Percentiles rank a stretch among this genome's conserved stretches.
These are phyloP conservation scores for Paratilapia polleni DNA, from an alignment of 2,113 vertebrate genomes.

Conservation along the genomic window DNA sequence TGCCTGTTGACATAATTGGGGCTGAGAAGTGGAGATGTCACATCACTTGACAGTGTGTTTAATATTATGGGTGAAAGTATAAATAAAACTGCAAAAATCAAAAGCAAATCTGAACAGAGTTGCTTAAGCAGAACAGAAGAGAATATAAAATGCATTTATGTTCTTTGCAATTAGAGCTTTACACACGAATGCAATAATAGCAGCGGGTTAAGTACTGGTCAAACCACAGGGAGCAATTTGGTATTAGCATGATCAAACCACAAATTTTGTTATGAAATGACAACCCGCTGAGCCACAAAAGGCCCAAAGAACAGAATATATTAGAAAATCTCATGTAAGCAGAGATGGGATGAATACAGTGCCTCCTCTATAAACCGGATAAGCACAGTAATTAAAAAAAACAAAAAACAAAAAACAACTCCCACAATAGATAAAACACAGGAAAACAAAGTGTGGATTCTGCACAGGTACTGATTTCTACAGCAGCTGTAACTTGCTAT, in stretches of 20 bases:
- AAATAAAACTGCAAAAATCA: not conserved
- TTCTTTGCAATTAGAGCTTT: not conserved
- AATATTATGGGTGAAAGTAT: not conserved
- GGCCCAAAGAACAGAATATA: not conserved
- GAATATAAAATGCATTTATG: not conserved
- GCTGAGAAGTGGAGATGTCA: not conserved
- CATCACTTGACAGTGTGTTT: not conserved
- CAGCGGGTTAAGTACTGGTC: not conserved
- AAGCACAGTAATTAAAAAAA: not conserved
- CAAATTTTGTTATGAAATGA: not conserved
- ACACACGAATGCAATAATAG: not conserved
- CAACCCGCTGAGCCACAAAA: not conserved
- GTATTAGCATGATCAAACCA: not conserved
- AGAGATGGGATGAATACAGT: not conserved
- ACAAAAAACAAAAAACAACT: no score
- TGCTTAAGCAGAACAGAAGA: not conserved
- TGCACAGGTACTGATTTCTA: slow-evolving; percentile 4
- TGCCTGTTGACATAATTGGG: accelerated
- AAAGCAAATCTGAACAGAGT: not conserved
- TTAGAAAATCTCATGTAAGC: not conserved
- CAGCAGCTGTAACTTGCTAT: slow-evolving; percentile 6
- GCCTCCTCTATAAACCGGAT: not conserved
- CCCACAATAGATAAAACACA: not conserved
- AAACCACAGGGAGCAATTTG: slow-evolving; percentile 9
- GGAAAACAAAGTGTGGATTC: not conserved